Conservation (phyloP, 1,140 invertebrate species). For the Drosophila ficusphila region DNA sequence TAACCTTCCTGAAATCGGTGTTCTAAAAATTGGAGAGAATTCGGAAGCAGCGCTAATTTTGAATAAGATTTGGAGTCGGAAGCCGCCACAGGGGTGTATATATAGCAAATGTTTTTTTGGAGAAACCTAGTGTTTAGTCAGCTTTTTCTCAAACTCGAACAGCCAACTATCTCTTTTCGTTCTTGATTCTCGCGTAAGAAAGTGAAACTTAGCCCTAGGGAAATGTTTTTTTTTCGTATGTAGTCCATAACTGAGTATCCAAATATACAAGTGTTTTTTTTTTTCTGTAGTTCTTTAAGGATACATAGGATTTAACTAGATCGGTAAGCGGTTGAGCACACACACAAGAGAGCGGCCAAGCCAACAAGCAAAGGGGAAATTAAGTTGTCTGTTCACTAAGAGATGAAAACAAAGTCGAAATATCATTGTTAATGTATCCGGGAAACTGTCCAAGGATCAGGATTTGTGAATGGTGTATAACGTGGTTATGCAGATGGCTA, state of each 20-base stretch:
- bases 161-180: conserved; percentile 9
- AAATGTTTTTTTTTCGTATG: conserved; percentile 21
- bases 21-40: not conserved
- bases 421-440: conserved; percentile 5
- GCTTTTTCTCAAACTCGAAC: conserved; percentile 5
- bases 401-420: not conserved
- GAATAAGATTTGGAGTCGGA: not conserved
- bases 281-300: conserved; percentile 48
- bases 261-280: conserved; percentile 60
- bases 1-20: not conserved
- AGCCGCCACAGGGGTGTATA: not conserved
- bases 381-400: conserved; percentile 46
- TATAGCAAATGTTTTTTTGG: conserved; percentile 10
- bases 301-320: conserved; percentile 30
- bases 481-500: not conserved
- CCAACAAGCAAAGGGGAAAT: conserved; percentile 29
- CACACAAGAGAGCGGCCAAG: conserved; percentile 53
- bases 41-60: not conserved
- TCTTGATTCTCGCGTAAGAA: not conserved
- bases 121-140: conserved; percentile 10
- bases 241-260: conserved; percentile 47
- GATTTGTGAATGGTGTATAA: not conserved
- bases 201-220: conserved; percentile 42
- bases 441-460: not conserved
- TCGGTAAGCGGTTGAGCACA: not conserved